Conservation (phyloP, 2,888 invertebrate genomes). For the Spodoptera exigua region DNA sequence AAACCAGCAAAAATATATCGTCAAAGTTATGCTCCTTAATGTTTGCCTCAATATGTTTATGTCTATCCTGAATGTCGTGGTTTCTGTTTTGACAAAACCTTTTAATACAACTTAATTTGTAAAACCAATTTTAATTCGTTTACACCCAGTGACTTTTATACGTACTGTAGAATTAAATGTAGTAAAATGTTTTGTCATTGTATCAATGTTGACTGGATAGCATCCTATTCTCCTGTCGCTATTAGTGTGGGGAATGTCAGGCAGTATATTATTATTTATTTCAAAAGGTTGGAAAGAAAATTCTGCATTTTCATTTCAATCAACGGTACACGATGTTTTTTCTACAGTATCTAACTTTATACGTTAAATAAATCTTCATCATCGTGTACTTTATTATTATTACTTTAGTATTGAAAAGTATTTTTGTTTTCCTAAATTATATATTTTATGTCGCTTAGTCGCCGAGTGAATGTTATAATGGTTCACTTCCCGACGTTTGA, state of each 20-base stretch:
- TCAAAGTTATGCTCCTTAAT: constrained; percentile 63
- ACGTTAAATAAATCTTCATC: constrained; percentile 8
- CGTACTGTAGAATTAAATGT: constrained; percentile 13
- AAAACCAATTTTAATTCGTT: not conserved
- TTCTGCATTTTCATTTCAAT: constrained; percentile 63
- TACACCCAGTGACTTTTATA: not conserved
- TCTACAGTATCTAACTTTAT: constrained; percentile 3
- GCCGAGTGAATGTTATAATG: constrained; percentile 69
- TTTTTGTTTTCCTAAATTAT: constrained; percentile 68
- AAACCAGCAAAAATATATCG: not conserved
- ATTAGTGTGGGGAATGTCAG: constrained; percentile 82
- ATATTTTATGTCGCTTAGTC: constrained; percentile 80
- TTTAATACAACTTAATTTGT: constrained; percentile 63
- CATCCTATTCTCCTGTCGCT: constrained; percentile 87
- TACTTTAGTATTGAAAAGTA: constrained; percentile 43
- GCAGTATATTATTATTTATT: constrained; percentile 70
- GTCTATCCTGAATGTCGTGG: constrained; percentile 79
- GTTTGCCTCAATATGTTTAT: constrained; percentile 66
- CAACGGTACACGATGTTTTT: constrained; percentile 59
- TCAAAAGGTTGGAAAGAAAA: constrained; percentile 62
- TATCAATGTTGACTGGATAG: constrained; percentile 80
- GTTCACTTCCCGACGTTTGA: constrained; percentile 75
- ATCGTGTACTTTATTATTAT: constrained; percentile 42
- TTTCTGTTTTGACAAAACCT: constrained; percentile 73
- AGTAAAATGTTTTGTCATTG: constrained; percentile 71